Percentiles rank a stretch among this genome's conserved stretches.
phyloP scores from a whole-genome alignment of 2,888 invertebrate genomes.

The Metacarcinus magister region DNA sequence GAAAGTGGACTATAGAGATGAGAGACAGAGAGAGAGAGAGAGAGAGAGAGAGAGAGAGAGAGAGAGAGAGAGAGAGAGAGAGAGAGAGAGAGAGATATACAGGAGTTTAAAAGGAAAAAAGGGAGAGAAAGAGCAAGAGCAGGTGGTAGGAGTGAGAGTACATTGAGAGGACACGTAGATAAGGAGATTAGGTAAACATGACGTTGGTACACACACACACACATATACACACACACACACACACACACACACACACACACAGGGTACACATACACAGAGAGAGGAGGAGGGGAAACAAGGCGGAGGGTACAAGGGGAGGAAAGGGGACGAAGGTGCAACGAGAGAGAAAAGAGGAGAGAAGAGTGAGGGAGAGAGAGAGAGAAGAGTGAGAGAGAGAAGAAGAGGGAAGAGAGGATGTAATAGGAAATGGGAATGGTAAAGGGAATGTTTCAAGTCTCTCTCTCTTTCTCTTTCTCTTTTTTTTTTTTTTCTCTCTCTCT shows the following conservation, averaged over 20 bases:
- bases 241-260: conserved; percentile 26
- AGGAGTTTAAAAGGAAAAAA: not conserved
- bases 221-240: conserved; percentile 2
- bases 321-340: no score
- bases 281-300: not conserved
- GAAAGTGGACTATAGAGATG: not conserved
- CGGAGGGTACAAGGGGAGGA: not conserved
- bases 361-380: no score
- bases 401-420: no score
- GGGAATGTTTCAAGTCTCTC: no score
- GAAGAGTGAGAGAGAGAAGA: no score
- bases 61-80: not conserved
- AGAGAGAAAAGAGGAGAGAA: no score
- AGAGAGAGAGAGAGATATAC: not conserved
- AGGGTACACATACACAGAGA: not conserved
- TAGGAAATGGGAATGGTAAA: no score
- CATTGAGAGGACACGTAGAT: not conserved
- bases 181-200: not conserved
- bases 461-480: not conserved
- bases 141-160: not conserved
- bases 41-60: not conserved
- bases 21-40: not conserved
- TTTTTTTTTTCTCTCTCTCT: not conserved
- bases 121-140: not conserved
- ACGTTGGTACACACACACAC: not conserved